A percentile compares a stretch with the other conserved stretches of the same genome.
phyloP scores from a whole-genome alignment of 2,888 invertebrate genomes.

The Horisme vitalbata region DNA sequence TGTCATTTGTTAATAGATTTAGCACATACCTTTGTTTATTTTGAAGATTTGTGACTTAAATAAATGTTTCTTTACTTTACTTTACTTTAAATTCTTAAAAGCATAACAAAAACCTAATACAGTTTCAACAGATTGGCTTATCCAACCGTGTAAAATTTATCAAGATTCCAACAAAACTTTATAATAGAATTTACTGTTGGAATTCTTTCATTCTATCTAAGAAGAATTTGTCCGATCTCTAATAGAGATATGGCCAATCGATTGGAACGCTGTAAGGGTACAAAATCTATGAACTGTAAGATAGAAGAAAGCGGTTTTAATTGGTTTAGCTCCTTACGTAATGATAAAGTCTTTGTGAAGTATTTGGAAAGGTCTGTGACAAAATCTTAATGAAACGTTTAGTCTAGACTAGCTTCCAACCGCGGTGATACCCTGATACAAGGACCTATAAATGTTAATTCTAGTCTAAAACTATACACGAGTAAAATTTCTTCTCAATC shows the following conservation, averaged over 20 bases:
- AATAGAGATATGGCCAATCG: constrained; percentile 24
- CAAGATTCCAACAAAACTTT: constrained; percentile 36
- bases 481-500: too few species aligned
- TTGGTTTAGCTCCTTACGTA: constrained; percentile 14
- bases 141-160: constrained; percentile 24
- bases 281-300: constrained; percentile 19
- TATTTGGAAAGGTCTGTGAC: too few species aligned
- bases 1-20: too few species aligned
- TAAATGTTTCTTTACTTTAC: too few species aligned
- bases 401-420: too few species aligned
- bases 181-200: constrained; percentile 35
- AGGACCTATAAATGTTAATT: too few species aligned
- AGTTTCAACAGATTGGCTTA: constrained; percentile 8
- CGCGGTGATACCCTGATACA: too few species aligned
- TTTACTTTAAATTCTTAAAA: neutral
- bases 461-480: too few species aligned
- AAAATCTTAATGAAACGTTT: too few species aligned
- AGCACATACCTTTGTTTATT: too few species aligned
- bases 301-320: constrained; percentile 19
- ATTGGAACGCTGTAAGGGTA: constrained; percentile 15
- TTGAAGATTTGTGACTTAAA: too few species aligned
- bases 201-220: constrained; percentile 9
- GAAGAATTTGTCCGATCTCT: constrained; percentile 23
- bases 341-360: constrained; percentile 5
- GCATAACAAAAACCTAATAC: neutral